Conservation (phyloP, 2,888 invertebrate species). For the Lamellibrachia satsuma region DNA sequence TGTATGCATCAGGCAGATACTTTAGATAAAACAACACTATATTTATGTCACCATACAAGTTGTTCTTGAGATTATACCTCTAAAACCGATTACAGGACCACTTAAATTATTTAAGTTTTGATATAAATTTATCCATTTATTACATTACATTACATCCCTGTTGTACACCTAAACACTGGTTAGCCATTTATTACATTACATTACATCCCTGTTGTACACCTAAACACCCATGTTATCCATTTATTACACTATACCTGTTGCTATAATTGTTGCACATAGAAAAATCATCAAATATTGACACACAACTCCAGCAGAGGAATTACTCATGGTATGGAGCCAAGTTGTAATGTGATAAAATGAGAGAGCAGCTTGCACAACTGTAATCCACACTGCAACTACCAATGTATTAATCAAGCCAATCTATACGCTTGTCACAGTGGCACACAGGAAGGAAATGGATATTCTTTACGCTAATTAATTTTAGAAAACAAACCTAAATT, state of each 20-base stretch:
- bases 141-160: not conserved
- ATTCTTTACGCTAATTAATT: slow-evolving; percentile 7
- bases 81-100: not conserved
- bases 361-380: not conserved
- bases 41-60: not conserved
- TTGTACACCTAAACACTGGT: too few relatives aligned
- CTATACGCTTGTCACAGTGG: not conserved
- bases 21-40: not conserved
- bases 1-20: not conserved
- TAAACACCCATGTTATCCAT: not conserved
- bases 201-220: too few relatives aligned
- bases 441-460: not conserved
- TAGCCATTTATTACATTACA: too few relatives aligned
- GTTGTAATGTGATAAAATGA: not conserved
- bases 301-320: not conserved
- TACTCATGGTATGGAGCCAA: not conserved
- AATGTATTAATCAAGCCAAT: slow-evolving; percentile 1
- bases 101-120: not conserved
- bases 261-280: not conserved
- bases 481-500: not conserved
- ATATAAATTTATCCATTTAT: not conserved
- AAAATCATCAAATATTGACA: not conserved
- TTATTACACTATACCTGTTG: not conserved
- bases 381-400: not conserved
- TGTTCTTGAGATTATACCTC: not conserved